A percentile compares a stretch with the other conserved stretches of the same genome.
Conservation (phyloP, 1,140 invertebrate species). For the Drosophila micromelanica region DNA sequence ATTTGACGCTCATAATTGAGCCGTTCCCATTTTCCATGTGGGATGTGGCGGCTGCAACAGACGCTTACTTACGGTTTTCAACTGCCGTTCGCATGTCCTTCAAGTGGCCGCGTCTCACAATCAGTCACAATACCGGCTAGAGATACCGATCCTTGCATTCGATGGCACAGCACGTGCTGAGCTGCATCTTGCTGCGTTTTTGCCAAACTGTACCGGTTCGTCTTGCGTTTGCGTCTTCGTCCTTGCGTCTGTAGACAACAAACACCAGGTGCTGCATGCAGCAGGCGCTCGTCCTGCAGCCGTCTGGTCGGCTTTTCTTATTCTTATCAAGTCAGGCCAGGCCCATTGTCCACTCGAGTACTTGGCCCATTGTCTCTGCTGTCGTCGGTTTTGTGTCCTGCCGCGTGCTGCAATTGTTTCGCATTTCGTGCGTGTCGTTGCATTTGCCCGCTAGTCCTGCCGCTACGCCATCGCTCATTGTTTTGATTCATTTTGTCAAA, state of each 20-base stretch:
- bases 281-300: conserved; percentile 34
- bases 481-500: conserved; percentile 79
- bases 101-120: conserved; percentile 4
- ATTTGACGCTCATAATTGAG: conserved; percentile 54
- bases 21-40: conserved; percentile 33
- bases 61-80: conserved; percentile 2
- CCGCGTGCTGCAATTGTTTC: conserved; percentile 56
- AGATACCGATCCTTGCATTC: conserved; percentile 9
- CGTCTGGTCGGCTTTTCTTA: conserved; percentile 63
- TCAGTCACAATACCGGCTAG: neutral
- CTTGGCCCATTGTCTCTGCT: conserved; percentile 45
- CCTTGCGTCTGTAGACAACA: conserved; percentile 32
- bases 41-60: conserved; percentile 27
- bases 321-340: conserved; percentile 54
- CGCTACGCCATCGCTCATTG: conserved; percentile 38
- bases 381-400: conserved; percentile 48
- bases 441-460: conserved; percentile 42
- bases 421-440: conserved; percentile 67
- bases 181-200: conserved; percentile 38
- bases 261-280: conserved; percentile 58
- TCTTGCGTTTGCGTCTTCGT: conserved; percentile 12
- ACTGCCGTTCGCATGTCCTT: conserved; percentile 13
- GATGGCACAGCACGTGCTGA: conserved; percentile 36
- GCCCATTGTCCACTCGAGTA: conserved; percentile 58
- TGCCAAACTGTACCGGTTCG: conserved; percentile 48